Evolutionary conservation across 2,888 invertebrate species (phyloP).

Genomic region (Nipponacmea schrenckii): DNA sequence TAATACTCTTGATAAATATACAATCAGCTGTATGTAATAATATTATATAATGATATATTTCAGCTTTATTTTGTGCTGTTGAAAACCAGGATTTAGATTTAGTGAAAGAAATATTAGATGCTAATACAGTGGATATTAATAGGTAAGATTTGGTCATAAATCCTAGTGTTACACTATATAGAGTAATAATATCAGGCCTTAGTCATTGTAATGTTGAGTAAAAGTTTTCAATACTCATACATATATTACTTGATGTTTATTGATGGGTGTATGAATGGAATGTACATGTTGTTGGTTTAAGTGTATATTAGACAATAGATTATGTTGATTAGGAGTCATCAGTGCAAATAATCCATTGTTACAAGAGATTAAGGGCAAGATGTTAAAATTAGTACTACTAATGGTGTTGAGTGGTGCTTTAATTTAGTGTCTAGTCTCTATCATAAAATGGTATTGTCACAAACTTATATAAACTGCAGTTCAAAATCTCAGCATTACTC

Average conservation of each 20-base stretch:
- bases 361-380: background rate
- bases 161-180: too few relatives aligned
- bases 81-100: constrained; percentile 95
- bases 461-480: too few relatives aligned
- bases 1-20: too few relatives aligned
- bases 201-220: background rate
- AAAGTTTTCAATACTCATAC: background rate
- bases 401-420: too few relatives aligned
- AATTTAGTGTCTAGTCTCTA: too few relatives aligned
- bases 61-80: constrained; percentile 93
- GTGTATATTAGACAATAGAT: background rate
- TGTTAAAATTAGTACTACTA: background rate
- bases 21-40: too few relatives aligned
- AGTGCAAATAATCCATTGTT: constrained; percentile 1
- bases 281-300: too few relatives aligned
- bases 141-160: constrained; percentile 73
- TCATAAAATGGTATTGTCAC: too few relatives aligned
- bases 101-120: constrained; percentile 88
- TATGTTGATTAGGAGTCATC: background rate
- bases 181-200: too few relatives aligned
- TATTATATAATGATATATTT: constrained; percentile 28
- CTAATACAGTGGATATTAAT: constrained; percentile 92
- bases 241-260: background rate
- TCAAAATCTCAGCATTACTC: too few relatives aligned
- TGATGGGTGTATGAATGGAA: background rate